Evolutionary conservation across 2,888 invertebrate species (phyloP), one percentile per base, ranked within the genome.

Genomic region (Tupiocoris notatus): DNA sequence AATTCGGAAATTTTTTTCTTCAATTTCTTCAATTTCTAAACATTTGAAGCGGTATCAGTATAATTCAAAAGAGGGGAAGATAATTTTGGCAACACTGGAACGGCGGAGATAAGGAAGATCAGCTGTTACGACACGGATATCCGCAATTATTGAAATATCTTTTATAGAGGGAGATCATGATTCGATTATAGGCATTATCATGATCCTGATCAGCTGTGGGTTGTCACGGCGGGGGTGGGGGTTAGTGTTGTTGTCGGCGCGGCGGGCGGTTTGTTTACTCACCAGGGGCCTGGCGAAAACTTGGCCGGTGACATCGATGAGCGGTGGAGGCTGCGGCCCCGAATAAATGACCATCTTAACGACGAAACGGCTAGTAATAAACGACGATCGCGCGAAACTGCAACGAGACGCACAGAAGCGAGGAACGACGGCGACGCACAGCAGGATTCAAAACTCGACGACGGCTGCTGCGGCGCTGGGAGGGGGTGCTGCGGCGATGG

Each of bases 231-330:
- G 17, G 59, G 59, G 59, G 59, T 9, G 59, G 18, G 18, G n/a
- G 59, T 9, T 18, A n/a, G 3, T n/a, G 18, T 17, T n/a, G n/a
- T 59, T n/a, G 59, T 3, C 59, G 59, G 3, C 3, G 18, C 59
- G 59, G 59, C 59, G 59, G 59, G 25, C 17, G 73, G 39, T 73
- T 73, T 73, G 73, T 73, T 73, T 73, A 73, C 73, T 73, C 63
- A 73, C 73, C 73, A 73, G 73, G 73, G 73, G 73, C 62, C 73
- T 62, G 39, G 73, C 61, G 63, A 73, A 73, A 3, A 73, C 73
- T 62, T 73, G 73, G 63, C 73, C 73, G 62, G 73, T 73, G 73
- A 73, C 73, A 22, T 73, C 73, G 61, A 73, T 73, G 73, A 73
- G 39, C 63, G 73, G 73, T 22, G 73, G 73, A 17, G 73, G 24